A percentile compares a stretch with the other conserved stretches of the same genome.
Conservation (phyloP, 2,888 invertebrate genomes). For the Hemaris fuciformis region DNA sequence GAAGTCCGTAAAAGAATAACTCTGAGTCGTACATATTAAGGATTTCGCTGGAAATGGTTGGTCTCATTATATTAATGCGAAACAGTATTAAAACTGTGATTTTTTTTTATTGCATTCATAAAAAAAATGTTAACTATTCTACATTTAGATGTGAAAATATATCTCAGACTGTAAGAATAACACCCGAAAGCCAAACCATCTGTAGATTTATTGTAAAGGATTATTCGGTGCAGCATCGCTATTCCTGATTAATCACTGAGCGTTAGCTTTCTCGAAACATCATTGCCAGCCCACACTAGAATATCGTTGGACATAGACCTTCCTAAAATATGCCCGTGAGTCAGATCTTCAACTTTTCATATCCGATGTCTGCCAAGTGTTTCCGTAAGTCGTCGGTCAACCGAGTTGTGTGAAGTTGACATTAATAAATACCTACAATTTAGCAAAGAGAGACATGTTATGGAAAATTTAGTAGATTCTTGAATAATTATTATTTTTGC, state of each 20-base stretch:
- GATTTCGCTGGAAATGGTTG: too few species aligned
- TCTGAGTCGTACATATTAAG: too few species aligned
- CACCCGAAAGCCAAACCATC: background rate
- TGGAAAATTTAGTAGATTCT: too few species aligned
- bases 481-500: too few species aligned
- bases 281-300: background rate
- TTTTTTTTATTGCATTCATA: too few species aligned
- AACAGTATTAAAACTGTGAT: too few species aligned
- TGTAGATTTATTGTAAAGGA: background rate
- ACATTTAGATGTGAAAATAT: too few species aligned
- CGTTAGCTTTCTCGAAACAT: background rate
- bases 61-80: too few species aligned
- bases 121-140: too few species aligned
- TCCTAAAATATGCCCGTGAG: slow-evolving; percentile 3
- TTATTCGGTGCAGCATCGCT: background rate
- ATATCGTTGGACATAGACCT: background rate
- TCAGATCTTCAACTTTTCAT: background rate
- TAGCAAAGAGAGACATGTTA: background rate
- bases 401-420: background rate
- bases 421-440: background rate
- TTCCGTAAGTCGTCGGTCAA: slow-evolving; percentile 3
- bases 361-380: background rate
- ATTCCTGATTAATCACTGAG: background rate
- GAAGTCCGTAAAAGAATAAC: too few species aligned
- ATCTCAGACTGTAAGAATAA: too few species aligned